phyloP scores from a whole-genome alignment of 2,888 invertebrate species.

The Lottia gigantea region DNA sequence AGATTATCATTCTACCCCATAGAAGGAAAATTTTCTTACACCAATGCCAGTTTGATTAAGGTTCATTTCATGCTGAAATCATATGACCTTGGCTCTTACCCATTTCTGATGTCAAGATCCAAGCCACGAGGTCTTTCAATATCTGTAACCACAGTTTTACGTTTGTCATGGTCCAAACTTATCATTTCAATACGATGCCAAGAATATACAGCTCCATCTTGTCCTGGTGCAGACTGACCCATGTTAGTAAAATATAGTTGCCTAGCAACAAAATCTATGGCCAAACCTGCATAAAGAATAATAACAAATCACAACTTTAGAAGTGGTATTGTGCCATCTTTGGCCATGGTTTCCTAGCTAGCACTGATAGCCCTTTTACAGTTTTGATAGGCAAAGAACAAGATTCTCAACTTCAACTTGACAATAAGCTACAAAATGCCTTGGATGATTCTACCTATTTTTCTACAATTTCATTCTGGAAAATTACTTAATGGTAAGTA shows the following conservation, averaged over 20 bases:
- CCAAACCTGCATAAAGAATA: conserved; percentile 41
- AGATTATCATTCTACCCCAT: too few relatives aligned
- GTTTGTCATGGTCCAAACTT: conserved; percentile 39
- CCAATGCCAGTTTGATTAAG: too few relatives aligned
- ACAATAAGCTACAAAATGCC: too few relatives aligned
- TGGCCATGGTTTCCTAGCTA: too few relatives aligned
- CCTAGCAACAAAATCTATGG: conserved; percentile 47
- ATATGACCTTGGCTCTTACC: conserved; percentile 30
- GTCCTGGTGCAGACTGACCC: conserved; percentile 42
- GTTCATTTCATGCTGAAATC: not conserved
- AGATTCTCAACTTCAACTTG: too few relatives aligned
- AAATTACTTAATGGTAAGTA: not conserved
- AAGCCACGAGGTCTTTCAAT: conserved; percentile 50
- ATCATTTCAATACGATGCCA: conserved; percentile 59
- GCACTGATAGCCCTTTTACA: too few relatives aligned
- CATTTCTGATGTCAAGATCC: conserved; percentile 43
- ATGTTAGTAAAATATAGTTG: conserved; percentile 60
- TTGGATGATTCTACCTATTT: too few relatives aligned
- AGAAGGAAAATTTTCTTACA: too few relatives aligned
- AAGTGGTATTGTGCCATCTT: too few relatives aligned
- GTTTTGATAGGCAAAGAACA: too few relatives aligned
- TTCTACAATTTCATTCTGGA: too few relatives aligned
- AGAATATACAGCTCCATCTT: conserved; percentile 47
- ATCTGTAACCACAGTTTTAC: conserved; percentile 43
- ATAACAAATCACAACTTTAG: not conserved